Evolutionary conservation across 2,113 vertebrate species (phyloP).

Genomic region (Menura novaehollandiae): DNA sequence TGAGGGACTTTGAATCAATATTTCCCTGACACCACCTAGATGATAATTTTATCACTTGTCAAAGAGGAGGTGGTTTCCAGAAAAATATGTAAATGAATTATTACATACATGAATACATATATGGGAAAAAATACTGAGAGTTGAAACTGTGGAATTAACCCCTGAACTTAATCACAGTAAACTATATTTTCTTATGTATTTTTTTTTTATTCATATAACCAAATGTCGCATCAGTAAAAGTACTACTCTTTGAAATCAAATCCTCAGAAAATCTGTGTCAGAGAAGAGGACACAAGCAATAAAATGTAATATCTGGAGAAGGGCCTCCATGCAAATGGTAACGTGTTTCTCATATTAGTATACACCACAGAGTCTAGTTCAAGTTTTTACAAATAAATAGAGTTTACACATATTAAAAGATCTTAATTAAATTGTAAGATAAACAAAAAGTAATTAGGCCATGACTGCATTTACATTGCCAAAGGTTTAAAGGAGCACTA

Average conservation of each 20-base stretch:
- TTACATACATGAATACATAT: background rate
- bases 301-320: background rate
- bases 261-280: background rate
- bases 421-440: background rate
- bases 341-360: background rate
- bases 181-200: background rate
- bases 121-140: background rate
- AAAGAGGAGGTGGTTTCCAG: background rate
- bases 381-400: background rate
- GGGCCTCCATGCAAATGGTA: rapidly evolving
- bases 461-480: background rate
- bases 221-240: background rate
- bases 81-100: background rate
- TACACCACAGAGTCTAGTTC: background rate
- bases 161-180: background rate
- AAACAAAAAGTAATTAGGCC: background rate
- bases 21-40: background rate
- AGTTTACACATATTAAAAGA: background rate
- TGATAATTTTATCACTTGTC: background rate
- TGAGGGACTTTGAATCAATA: background rate
- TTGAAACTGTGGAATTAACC: background rate
- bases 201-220: background rate
- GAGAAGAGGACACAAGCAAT: background rate
- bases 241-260: background rate
- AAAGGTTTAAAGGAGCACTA: background rate